These are phyloP conservation scores for Enteromius mattozi DNA, from an alignment of 2,797 vertebrate species.

Conservation along the genomic window DNA sequence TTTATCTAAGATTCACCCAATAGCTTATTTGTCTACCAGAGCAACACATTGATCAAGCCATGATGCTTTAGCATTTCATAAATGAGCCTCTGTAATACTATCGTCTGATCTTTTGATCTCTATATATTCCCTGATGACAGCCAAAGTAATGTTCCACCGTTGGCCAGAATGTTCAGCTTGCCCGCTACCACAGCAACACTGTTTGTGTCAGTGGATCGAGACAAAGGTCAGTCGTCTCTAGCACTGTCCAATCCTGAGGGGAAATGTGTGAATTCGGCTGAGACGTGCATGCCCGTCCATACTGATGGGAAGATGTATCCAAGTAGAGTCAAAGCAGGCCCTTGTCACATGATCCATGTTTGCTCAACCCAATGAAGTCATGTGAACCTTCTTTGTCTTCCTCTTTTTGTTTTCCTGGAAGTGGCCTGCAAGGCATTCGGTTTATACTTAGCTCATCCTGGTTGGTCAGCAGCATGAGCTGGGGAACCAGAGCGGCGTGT, in stretches of 20 bases:
- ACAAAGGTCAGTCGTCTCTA: constrained; percentile 25
- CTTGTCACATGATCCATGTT: constrained; percentile 63
- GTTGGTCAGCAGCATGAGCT: constrained; percentile 14
- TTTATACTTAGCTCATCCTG: constrained; percentile 8
- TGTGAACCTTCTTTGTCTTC: constrained; percentile 38
- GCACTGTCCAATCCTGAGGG: too few species aligned
- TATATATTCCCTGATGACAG: constrained; percentile 6
- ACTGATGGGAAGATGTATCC: neutral
- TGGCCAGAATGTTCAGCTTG: constrained; percentile 47
- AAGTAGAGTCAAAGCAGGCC: neutral
- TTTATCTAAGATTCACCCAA: too few species aligned
- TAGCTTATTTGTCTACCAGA: neutral
- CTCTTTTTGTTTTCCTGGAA: constrained; percentile 16
- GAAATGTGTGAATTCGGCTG: too few species aligned
- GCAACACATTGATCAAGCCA: neutral
- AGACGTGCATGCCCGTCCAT: neutral
- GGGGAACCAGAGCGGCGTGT: neutral
- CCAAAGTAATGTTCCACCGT: constrained; percentile 4
- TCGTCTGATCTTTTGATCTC: constrained; percentile 25
- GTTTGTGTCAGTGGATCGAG: constrained; percentile 23
- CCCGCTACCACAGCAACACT: neutral
- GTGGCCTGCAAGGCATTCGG: neutral
- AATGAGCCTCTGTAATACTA: constrained; percentile 17
- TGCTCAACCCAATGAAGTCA: constrained; percentile 58
- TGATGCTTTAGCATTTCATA: neutral